A percentile compares a stretch with the other conserved stretches of the same genome.
phyloP scores from a whole-genome alignment of 2,113 vertebrate genomes.

The Kryptolebias marmoratus region DNA sequence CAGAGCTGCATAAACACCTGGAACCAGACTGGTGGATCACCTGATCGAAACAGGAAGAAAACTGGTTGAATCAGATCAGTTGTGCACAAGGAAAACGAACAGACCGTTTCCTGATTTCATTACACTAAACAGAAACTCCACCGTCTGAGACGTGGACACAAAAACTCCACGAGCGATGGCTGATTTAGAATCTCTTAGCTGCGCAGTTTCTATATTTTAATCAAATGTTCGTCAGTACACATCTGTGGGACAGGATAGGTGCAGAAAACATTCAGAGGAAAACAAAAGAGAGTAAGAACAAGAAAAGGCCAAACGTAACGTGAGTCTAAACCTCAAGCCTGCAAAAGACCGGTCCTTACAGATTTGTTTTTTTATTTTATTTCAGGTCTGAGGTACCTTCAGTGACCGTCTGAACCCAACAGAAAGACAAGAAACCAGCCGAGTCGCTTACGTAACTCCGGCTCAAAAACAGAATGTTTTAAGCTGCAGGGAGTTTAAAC shows the following conservation, averaged over 20 bases:
- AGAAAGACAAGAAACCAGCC: neutral
- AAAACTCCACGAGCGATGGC: neutral
- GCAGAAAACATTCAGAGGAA: neutral
- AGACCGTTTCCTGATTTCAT: neutral
- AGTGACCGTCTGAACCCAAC: neutral
- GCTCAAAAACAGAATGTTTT: no score
- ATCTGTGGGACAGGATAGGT: neutral
- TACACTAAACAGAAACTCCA: neutral
- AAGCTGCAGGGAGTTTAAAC: neutral
- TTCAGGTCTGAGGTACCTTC: neutral
- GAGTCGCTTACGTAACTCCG: neutral
- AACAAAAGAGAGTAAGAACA: neutral
- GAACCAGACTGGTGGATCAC: slow-evolving; percentile 34
- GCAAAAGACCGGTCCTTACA: no score
- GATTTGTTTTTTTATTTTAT: neutral
- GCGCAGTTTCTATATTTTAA: neutral
- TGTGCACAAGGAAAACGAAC: neutral
- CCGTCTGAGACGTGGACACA: neutral
- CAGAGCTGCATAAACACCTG: slow-evolving; percentile 2
- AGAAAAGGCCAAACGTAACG: neutral
- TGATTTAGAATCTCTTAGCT: neutral
- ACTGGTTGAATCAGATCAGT: neutral
- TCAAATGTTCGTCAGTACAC: neutral
- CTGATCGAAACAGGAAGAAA: slow-evolving; percentile 54
- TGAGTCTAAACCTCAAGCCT: no score